Evolutionary conservation across 2,113 vertebrate species (phyloP).

Genomic region (Dicrurus megarhynchus): DNA sequence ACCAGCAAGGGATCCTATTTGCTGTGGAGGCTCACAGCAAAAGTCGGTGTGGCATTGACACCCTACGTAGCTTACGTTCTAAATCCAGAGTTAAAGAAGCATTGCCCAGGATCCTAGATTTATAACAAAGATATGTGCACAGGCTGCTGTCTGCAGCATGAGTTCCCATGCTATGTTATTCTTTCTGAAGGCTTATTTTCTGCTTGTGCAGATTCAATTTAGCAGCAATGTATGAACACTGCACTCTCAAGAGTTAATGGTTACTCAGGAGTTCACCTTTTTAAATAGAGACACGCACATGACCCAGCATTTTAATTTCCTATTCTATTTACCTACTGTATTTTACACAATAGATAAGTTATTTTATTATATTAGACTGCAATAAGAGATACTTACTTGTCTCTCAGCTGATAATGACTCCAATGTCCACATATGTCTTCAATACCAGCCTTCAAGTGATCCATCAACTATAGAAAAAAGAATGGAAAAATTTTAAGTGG

Average conservation of each 20-base stretch:
- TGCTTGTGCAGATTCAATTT: not conserved
- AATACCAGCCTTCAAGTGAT: slow-evolving; percentile 89
- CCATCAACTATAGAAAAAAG: slow-evolving; percentile 83
- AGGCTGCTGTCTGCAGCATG: not conserved
- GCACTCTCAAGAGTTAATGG: not conserved
- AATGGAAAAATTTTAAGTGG: not conserved
- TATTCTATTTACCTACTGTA: not conserved
- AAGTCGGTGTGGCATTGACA: not conserved
- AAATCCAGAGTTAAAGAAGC: not conserved
- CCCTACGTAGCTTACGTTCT: not conserved
- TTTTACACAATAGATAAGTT: not conserved
- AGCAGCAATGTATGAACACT: not conserved
- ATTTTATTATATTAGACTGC: not conserved
- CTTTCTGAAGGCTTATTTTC: not conserved
- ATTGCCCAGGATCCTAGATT: not conserved
- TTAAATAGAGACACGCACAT: not conserved
- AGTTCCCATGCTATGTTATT: not conserved
- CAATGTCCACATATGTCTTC: slow-evolving; percentile 97
- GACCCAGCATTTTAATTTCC: not conserved
- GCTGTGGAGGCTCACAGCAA: not conserved
- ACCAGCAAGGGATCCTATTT: not conserved
- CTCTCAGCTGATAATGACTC: slow-evolving; percentile 94
- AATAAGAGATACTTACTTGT: slow-evolving; percentile 82
- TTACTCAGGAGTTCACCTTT: not conserved
- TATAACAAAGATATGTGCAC: not conserved